Evolutionary conservation across 2,888 invertebrate species (phyloP).

Genomic region (Hipparchia sbordonii): DNA sequence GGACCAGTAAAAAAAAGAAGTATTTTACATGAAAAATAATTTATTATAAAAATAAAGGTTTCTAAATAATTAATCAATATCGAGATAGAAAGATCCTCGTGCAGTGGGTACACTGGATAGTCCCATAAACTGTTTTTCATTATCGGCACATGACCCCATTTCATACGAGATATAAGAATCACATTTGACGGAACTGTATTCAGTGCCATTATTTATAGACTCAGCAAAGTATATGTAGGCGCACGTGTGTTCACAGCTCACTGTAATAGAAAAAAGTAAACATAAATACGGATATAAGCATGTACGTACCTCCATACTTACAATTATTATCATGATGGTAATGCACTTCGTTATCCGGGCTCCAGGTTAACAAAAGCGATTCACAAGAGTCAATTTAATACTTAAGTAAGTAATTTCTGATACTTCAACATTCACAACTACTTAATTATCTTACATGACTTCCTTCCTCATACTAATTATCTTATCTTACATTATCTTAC

Average conservation of each 20-base stretch:
- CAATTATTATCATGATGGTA: too few species aligned
- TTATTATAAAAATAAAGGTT: too few species aligned
- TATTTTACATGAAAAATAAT: too few species aligned
- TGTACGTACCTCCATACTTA: not conserved
- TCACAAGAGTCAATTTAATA: too few species aligned
- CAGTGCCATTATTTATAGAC: slow-evolving; percentile 14
- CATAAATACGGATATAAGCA: not conserved
- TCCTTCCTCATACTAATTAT: too few species aligned
- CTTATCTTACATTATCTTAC: too few species aligned
- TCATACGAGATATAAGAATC: slow-evolving; percentile 16
- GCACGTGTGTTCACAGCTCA: slow-evolving; percentile 28
- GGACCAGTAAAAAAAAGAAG: too few species aligned
- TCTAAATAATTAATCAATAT: slow-evolving; percentile 11
- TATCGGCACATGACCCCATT: slow-evolving; percentile 17
- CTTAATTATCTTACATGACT: too few species aligned
- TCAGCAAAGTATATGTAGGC: slow-evolving; percentile 31
- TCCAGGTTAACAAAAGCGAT: too few species aligned
- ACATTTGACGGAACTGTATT: slow-evolving; percentile 24
- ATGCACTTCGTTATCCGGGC: too few species aligned
- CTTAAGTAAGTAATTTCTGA: too few species aligned
- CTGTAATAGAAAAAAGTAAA: slow-evolving; percentile 20
- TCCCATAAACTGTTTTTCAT: slow-evolving; percentile 30
- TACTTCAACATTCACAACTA: too few species aligned
- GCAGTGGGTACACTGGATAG: slow-evolving; percentile 5
- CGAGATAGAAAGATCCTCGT: slow-evolving; percentile 23